Evolutionary conservation across 2,888 invertebrate species (phyloP).

Genomic region (Apocheima hispidaria): DNA sequence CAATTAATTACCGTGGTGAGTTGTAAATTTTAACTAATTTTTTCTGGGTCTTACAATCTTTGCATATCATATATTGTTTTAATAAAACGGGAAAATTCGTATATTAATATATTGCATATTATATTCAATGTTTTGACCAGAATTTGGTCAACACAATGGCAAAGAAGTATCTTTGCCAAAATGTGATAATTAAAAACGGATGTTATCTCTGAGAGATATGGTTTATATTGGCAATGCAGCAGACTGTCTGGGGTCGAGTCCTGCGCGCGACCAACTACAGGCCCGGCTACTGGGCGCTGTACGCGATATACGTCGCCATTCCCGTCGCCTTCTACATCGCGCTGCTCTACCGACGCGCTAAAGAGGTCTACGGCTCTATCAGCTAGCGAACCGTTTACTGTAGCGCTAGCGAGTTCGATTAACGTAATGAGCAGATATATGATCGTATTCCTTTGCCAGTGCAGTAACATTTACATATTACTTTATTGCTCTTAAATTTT

Average conservation of each 20-base stretch:
- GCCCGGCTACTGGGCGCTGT: constrained; percentile 93
- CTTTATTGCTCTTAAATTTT: no score
- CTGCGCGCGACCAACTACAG: constrained; percentile 91
- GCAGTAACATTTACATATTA: no score
- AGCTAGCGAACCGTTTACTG: constrained; percentile 15
- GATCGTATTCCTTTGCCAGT: background rate
- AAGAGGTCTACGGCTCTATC: constrained; percentile 86
- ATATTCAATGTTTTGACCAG: no score
- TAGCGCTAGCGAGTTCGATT: background rate
- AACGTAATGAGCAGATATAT: background rate
- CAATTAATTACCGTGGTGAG: no score
- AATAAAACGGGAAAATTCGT: no score
- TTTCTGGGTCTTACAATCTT: no score
- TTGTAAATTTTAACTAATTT: no score
- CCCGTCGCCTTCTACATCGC: constrained; percentile 90
- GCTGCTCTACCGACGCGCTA: constrained; percentile 88
- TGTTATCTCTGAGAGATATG: no score
- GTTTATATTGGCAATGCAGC: constrained; percentile 43
- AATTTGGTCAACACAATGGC: no score
- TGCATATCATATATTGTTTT: no score
- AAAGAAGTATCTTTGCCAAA: no score
- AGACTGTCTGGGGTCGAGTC: constrained; percentile 90
- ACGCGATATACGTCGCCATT: constrained; percentile 91
- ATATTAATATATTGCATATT: no score
- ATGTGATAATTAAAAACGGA: background rate